Evolutionary conservation across 2,888 invertebrate species (phyloP), one percentile per base, ranked within the genome.

Genomic region (Tetheella fluctuosa): DNA sequence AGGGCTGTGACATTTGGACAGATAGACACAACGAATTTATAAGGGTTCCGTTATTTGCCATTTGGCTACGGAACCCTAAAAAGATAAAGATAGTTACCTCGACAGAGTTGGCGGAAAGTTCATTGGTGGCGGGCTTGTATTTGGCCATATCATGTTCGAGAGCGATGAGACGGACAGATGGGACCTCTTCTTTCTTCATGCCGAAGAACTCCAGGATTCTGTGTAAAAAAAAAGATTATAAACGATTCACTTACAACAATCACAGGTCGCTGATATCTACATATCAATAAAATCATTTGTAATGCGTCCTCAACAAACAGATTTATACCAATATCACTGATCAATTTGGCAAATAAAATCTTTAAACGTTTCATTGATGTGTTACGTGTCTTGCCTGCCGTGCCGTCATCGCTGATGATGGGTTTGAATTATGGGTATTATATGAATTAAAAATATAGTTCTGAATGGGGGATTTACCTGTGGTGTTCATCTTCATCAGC

Each of bases 161-260:
- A 70, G 96, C 97, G 88, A 99, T 99, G 70, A 99, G 94, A 75
- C 99, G 96, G 81, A 98, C 96, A 1, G 97, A 95, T 10, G 98
- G 98, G 15, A 97, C 95, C 84, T 98, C 98, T n/a, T 97, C 97
- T 88, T 97, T 97, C 93, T 97, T 97, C 95, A 99, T 96, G 77
- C 99, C 99, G 92, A 99, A 99, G 97, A 99, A 99, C 93, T 99
- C 99, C 86, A 99, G 94, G 88, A 99, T 99, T 83, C 99, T 95
- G 62, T 1, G 8, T 7, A 62, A 34, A 58, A 65, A 23, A 2
- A 48, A 10, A 20, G 2, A 10, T 7, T 17, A 10, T 48, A 1
- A 20, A 48, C 48, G 6, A 25, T 25, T 2, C 25, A 25, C 2
- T 25, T 25, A 25, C 6, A 25, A n/a, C n/a, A n/a, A n/a, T n/a